Conservation (phyloP, 1,140 invertebrate species). For the Euschistus heros region DNA sequence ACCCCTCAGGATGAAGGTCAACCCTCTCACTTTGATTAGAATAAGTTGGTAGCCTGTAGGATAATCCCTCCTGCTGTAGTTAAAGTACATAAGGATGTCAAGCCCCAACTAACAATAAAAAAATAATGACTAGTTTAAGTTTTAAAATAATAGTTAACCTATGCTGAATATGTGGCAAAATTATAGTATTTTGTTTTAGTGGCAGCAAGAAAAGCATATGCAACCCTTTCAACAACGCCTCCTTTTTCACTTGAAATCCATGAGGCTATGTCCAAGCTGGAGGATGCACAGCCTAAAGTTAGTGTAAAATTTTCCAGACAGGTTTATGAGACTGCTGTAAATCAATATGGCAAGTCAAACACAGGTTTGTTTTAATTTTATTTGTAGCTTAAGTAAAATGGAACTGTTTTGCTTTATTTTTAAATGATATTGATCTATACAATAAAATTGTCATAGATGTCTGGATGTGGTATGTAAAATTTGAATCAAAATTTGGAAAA, state of each 20-base stretch:
- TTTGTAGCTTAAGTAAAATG: neutral
- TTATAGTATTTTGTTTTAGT: constrained; percentile 6
- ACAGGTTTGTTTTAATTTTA: constrained; percentile 27
- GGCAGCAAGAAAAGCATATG: constrained; percentile 37
- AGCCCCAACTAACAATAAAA: no score
- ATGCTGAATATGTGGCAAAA: no score
- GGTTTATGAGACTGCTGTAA: constrained; percentile 37
- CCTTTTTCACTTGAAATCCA: constrained; percentile 41
- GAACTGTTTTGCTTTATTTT: neutral
- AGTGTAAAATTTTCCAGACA: constrained; percentile 35
- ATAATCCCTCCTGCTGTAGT: no score
- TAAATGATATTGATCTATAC: constrained; percentile 6
- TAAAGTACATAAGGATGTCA: no score
- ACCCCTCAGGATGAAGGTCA: no score
- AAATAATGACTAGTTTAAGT: no score
- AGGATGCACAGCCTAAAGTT: constrained; percentile 37
- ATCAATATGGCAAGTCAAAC: constrained; percentile 42
- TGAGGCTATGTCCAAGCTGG: constrained; percentile 41
- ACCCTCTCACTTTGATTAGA: no score
- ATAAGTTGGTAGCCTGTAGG: no score
- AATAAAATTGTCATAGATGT: constrained; percentile 35
- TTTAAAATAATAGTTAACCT: no score
- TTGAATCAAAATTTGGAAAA: constrained; percentile 43
- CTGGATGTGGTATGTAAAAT: constrained; percentile 47
- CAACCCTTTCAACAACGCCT: constrained; percentile 34